A percentile compares a stretch with the other conserved stretches of the same genome.
Conservation (phyloP, 2,888 invertebrate genomes). For the Axea sp. region DNA sequence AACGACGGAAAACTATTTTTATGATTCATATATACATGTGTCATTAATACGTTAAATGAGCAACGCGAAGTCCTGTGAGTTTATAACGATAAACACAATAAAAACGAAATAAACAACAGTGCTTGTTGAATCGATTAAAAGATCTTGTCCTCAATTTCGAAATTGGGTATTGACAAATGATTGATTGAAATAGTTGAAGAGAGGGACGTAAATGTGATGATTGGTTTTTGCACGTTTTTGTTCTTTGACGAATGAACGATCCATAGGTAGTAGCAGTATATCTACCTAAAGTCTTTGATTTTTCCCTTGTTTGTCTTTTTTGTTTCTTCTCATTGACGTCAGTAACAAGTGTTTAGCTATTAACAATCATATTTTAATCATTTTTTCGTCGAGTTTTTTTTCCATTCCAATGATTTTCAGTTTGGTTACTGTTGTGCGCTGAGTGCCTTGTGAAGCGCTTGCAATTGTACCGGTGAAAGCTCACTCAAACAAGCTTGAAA, state of each 20-base stretch:
- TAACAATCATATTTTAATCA: conserved; percentile 59
- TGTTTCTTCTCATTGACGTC: conserved; percentile 62
- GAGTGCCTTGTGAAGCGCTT: conserved; percentile 89
- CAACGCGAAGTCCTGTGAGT: conserved; percentile 2
- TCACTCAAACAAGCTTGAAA: conserved; percentile 89
- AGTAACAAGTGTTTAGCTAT: conserved; percentile 61
- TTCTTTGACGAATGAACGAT: conserved; percentile 49
- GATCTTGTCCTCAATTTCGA: conserved; percentile 2
- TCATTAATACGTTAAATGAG: neutral
- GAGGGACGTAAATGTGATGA: neutral
- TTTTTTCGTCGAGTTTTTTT: conserved; percentile 23
- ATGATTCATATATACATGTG: conserved; percentile 14
- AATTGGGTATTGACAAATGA: neutral
- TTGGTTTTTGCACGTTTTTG: conserved; percentile 5
- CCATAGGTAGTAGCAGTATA: conserved; percentile 61
- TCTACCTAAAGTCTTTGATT: conserved; percentile 66
- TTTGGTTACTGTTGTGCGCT: conserved; percentile 75
- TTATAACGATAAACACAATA: neutral
- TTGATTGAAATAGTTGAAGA: neutral
- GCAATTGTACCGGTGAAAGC: conserved; percentile 89
- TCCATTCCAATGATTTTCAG: conserved; percentile 37
- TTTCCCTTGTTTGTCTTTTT: conserved; percentile 34
- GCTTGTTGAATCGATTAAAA: too few species aligned
- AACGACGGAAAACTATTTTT: neutral
- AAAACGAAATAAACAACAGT: too few species aligned